Evolutionary conservation across 2,888 invertebrate species (phyloP), one percentile per base, ranked within the genome.

Genomic region (Ormia ochracea): DNA sequence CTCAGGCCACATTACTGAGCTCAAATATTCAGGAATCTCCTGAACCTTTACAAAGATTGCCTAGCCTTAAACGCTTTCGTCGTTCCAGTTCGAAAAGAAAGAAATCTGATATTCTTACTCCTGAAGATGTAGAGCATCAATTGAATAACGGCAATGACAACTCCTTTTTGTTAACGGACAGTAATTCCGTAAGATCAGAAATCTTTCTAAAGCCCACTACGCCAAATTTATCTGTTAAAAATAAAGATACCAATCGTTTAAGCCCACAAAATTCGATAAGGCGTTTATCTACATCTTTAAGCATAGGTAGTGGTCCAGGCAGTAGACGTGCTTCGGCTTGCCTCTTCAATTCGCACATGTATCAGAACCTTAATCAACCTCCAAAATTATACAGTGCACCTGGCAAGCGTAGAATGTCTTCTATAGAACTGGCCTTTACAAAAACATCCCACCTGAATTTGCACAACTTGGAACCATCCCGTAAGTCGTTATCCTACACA

Each of bases 61-160:
- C 94, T 85, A 95, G 95, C 81, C 94, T 94, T 28, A 89, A 89
- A 94, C 93, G 94, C 84, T 90, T 94, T 83, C 93, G 94, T 17
- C 91, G 93, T 77, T 93, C 96, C 63, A 94, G 96, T 87, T 91
- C 96, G 84, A 92, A 93, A 78, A 92, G 93, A 83, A 94, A 93
- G 82, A 88, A 88, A 10, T 14, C 72, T 54, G 80, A 76, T 21
- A 56, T 17, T 19, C 65, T 79, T 17, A 86, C 86, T 17, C 41
- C 79, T 12, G 93, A 92, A 58, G 92, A 93, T 31, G 86, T 88
- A 38, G 84, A 84, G 23, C 90, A 93, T 4, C 90, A 92, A 23
- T 88, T 94, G 19, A 94, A 94, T 83, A 94, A 94, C 86, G 94
- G 94, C 50, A 91, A 94, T 56, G 94, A 95, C 85, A 94, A 94